Base-by-base conservation (phyloP, 2,888 invertebrate species). In the Stenichneumon culpator region DNA sequence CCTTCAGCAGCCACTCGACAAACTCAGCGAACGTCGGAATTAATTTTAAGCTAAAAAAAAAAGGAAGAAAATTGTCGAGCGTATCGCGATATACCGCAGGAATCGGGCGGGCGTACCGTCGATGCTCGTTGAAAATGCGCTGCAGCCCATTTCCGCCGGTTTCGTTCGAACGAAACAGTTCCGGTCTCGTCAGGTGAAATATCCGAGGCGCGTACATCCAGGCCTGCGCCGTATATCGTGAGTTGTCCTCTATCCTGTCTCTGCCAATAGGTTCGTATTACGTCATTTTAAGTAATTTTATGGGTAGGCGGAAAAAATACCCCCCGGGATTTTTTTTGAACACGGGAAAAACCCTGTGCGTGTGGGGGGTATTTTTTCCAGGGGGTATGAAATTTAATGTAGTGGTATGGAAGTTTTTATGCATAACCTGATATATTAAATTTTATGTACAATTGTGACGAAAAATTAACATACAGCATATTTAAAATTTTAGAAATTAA, bases 21-120 rank as follows among this genome's bases (percentile, higher is more conserved):
- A 94, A 94, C 86, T 94, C 94, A 72, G 88, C 85, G 82, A 94
- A 94, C 7, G 92, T 90, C 60, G 94, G 94, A 36, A 94, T 77
- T 25, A 93, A 73, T 79, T 90, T 92, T 57, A 94, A 89, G 83
- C 92, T 93, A 80, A 9, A 84, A 88, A 9, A 44, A 47, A 22
- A 11, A 70, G 28, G 25, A 68, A 63, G 3, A 72, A 72, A 82
- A 7, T 36, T n/a, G 65, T 32, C 36, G 54, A 22, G 22, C n/a
- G 22, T 9, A 9, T 36, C 7, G 9, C 36, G 36, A 19, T 39
- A 3, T 11, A 36, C 36, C 14, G 11, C 28, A n/a, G 11, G n/a
- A 60, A 60, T 52, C 2, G 14, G 63, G 72, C 39, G 44, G 50
- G 9, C 69, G 70, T 89, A 93, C 93, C 91, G 91, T 90, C 88